Evolutionary conservation across 1,140 invertebrate genomes (phyloP), one percentile per base, ranked within the genome.

Genomic region (Maniola jurtina): DNA sequence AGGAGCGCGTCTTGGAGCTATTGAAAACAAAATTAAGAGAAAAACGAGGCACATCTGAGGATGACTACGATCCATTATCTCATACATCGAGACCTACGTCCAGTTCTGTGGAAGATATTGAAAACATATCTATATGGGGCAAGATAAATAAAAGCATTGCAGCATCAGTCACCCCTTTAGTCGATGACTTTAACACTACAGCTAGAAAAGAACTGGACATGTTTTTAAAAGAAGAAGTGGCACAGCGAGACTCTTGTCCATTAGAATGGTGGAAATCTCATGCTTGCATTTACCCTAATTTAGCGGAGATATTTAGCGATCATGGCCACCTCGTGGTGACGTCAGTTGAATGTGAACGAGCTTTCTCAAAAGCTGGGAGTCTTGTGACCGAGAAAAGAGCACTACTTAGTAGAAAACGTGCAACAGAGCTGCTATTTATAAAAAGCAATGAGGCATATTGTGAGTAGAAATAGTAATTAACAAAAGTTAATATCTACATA

Each of bases 261-360:
- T 42, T 68, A 6, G 42, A 64, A 52, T 72, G 62, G 57, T 68
- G 66, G 70, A 38, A 52, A 48, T 34, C 42, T 10, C 70, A 68
- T 50, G 50, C 47, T 50, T 42, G n/a, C 33, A 61, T 68, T n/a
- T 68, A 72, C 15, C 66, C 70, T 7, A 48, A 61, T 9, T 45
- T 68, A 13, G 48, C 63, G 14, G 35, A 61, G 33, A 56, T 57
- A 34, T 71, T 67, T 50, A 45, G 45, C 5, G 45, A 48, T 16
- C 11, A 67, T 6, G 58, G 61, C 38, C 62, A 71, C 33, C 67
- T 67, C 6, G 48, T 67, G 15, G 69, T 47, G 16, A 71, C 69
- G n/a, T 67, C 69, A 11, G 57, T 64, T 36, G 64, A 65, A 38
- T 67, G 69, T 55, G 69, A 71, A 61, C 48, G 64, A 1, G 34